Evolutionary conservation across 2,888 invertebrate genomes (phyloP).

Genomic region (Cepaea hortensis): DNA sequence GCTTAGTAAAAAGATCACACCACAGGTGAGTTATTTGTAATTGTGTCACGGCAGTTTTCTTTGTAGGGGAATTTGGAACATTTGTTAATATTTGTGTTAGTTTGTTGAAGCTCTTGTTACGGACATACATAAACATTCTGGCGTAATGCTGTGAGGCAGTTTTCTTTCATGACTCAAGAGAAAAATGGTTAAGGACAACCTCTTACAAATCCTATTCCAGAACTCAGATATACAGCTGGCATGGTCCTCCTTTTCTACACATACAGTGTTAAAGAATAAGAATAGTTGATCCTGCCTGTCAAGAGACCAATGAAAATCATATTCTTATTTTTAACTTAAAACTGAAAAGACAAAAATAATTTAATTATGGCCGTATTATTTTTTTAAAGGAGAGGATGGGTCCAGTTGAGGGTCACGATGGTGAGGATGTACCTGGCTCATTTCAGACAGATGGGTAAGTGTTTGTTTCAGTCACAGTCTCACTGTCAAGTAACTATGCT

Average conservation of each 20-base stretch:
- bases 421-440: slow-evolving; percentile 28
- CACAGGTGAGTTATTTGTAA: slow-evolving; percentile 19
- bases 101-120: background rate
- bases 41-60: background rate
- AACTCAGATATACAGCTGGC: no score
- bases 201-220: no score
- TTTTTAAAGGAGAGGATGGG: slow-evolving; percentile 37
- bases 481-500: background rate
- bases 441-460: slow-evolving; percentile 14
- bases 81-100: background rate
- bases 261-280: no score
- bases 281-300: no score
- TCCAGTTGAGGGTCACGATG: slow-evolving; percentile 44
- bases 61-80: background rate
- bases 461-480: background rate
- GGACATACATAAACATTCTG: background rate
- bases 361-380: background rate
- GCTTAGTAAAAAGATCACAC: slow-evolving; percentile 9
- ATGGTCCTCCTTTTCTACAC: no score
- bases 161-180: no score
- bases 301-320: no score
- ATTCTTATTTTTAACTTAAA: no score
- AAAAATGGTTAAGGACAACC: no score
- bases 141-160: background rate
- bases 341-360: no score